Percentiles rank a stretch among this genome's conserved stretches.
These are phyloP conservation scores for Poeciliopsis infans DNA, from an alignment of 2,797 vertebrate species.

Conservation along the genomic window DNA sequence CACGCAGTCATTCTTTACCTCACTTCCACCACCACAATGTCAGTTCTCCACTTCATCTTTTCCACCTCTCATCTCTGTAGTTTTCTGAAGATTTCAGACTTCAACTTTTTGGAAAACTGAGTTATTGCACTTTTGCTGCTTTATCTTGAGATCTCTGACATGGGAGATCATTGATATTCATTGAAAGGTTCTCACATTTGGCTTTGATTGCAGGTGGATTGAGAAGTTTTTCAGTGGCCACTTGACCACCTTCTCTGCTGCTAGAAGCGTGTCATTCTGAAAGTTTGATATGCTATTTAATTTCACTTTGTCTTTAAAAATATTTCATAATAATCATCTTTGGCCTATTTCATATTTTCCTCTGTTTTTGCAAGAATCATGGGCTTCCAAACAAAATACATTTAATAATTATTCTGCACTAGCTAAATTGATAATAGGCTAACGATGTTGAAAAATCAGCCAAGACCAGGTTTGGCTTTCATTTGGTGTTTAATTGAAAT, in stretches of 20 bases:
- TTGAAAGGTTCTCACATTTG: conserved; percentile 54
- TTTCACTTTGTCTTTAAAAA: neutral
- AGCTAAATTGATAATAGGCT: neutral
- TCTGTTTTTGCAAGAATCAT: neutral
- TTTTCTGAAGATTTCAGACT: conserved; percentile 24
- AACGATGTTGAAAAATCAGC: neutral
- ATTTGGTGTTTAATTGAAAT: neutral
- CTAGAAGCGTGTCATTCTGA: neutral
- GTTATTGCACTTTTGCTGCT: conserved; percentile 41
- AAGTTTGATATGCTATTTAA: neutral
- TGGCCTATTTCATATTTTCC: neutral
- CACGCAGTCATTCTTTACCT: conserved; percentile 21
- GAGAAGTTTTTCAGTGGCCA: conserved; percentile 11
- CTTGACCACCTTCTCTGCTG: conserved; percentile 9
- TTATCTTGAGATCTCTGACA: conserved; percentile 44
- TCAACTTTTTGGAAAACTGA: conserved; percentile 43
- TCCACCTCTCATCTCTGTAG: conserved; percentile 29
- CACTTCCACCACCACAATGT: conserved; percentile 9
- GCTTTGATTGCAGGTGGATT: conserved; percentile 42
- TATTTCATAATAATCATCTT: neutral
- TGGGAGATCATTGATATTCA: conserved; percentile 56
- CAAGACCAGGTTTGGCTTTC: neutral
- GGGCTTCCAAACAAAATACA: neutral
- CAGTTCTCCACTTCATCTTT: conserved; percentile 29
- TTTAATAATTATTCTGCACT: neutral